Conservation (phyloP, 2,113 vertebrate species). For the Microcebus lehilahytsara region DNA sequence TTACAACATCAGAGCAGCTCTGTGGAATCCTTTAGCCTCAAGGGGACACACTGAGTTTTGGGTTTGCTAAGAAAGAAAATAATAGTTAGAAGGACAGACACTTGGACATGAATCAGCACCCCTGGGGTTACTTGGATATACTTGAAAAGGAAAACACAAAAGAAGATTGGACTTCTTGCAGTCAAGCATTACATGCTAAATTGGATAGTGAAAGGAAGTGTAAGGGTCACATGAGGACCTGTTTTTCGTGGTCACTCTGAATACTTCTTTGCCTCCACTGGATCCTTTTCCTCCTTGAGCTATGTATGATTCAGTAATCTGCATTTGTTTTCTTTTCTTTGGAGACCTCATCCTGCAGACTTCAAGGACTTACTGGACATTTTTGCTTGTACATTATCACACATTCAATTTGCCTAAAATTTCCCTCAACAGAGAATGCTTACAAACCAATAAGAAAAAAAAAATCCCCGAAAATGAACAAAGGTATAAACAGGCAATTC, state of each 20-base stretch:
- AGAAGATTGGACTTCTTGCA: neutral
- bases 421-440: neutral
- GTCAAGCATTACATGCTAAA: neutral
- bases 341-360: neutral
- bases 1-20: neutral
- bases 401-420: conserved; percentile 13
- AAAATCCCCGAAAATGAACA: neutral
- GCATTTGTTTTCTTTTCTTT: conserved; percentile 18
- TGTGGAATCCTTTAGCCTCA: neutral
- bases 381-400: conserved; percentile 6
- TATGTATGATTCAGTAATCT: neutral
- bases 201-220: neutral
- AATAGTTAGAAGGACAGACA: neutral
- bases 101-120: neutral
- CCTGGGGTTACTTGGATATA: neutral
- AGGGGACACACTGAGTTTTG: neutral
- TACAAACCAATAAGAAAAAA: conserved; percentile 17
- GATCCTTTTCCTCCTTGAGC: neutral
- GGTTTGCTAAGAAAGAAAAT: neutral
- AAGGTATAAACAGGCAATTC: neutral
- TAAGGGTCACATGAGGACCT: conserved; percentile 37
- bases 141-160: neutral
- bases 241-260: conserved; percentile 44
- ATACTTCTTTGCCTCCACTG: neutral
- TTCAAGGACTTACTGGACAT: conserved; percentile 4